Base-by-base conservation (phyloP, 2,888 invertebrate genomes). In the Melieria picta region DNA sequence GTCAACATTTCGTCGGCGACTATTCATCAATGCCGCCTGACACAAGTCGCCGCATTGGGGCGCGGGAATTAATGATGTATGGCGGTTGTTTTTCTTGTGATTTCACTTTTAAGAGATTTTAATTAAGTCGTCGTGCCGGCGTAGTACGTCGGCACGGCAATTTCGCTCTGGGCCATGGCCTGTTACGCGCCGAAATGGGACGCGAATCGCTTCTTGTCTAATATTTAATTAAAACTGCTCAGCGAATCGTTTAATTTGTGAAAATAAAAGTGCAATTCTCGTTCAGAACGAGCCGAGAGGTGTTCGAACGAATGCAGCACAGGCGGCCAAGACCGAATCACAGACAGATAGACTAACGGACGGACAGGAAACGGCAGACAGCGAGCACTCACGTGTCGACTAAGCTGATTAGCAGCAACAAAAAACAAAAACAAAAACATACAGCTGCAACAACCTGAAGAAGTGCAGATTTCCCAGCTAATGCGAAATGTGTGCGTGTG, bases 151-250 rank as follows among this genome's bases (percentile, higher is more conserved):
- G 43, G 11, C 42, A 58, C 9, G 43, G 43, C 43, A 58, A 58
- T 10, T 42, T 11, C 58, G 5, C 5, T 16, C 13, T 4, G 3
- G 43, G 30, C n/a, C 62, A 48, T 48, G 5, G 63, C 63, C 13
- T 63, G 16, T 4, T 10, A 30, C 57, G 57, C 16, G 13, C 6
- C 13, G 52, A 67, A 60, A 50, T 50, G 43, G 67, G 58, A 60
- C 58, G 42, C 60, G 60, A 42, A 58, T 30, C 3, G 30, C 30
- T 30, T 30, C 30, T 30, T 30, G 30, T 30, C 30, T 30, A 30
- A 30, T 30, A 30, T 30, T 30, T 30, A 30, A 30, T 30, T 30
- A 30, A 30, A 30, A 30, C 30, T 30, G 30, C 30, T 30, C 30
- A 30, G 30, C 30, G 30, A 30, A 30, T 30, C 30, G 30, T 30